These are phyloP conservation scores for Emydocephalus ijimae DNA, from an alignment of 2,113 vertebrate species.

Conservation along the genomic window DNA sequence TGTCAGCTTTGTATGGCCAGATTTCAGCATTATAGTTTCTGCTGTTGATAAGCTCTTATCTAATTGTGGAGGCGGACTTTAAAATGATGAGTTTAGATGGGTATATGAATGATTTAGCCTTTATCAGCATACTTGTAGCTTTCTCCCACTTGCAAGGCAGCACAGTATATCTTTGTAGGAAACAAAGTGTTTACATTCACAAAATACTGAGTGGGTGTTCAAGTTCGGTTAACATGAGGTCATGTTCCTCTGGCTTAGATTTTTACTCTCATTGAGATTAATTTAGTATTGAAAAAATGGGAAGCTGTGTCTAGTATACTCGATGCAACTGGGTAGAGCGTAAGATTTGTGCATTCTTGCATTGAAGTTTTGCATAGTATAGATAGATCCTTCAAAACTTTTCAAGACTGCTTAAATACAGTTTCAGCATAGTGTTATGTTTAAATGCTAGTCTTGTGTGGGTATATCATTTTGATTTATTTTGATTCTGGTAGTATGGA, in stretches of 20 bases:
- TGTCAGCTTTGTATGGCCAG: neutral
- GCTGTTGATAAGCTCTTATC: neutral
- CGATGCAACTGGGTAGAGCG: neutral
- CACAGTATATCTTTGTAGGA: slow-evolving; percentile 24
- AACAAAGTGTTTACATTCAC: slow-evolving; percentile 44
- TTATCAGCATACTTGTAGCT: slow-evolving; percentile 29
- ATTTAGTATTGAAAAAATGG: neutral
- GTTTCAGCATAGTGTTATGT: neutral
- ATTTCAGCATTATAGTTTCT: neutral
- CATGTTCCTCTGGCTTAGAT: slow-evolving; percentile 4
- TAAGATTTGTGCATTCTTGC: neutral
- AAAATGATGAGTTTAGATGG: slow-evolving; percentile 38
- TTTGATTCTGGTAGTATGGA: neutral
- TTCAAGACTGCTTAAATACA: neutral
- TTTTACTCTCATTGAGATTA: slow-evolving; percentile 18
- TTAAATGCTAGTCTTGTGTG: neutral
- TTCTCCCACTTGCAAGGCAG: slow-evolving; percentile 27
- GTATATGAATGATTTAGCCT: slow-evolving; percentile 17
- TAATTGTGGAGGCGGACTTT: neutral
- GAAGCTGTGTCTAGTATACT: neutral
- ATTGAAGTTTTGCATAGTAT: slow-evolving; percentile 6
- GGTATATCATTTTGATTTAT: neutral
- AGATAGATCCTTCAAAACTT: neutral
- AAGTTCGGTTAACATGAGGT: slow-evolving; percentile 38
- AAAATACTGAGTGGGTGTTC: slow-evolving; percentile 24